Evolutionary conservation across 2,113 vertebrate species (phyloP).

Genomic region (Hoplias malabaricus): DNA sequence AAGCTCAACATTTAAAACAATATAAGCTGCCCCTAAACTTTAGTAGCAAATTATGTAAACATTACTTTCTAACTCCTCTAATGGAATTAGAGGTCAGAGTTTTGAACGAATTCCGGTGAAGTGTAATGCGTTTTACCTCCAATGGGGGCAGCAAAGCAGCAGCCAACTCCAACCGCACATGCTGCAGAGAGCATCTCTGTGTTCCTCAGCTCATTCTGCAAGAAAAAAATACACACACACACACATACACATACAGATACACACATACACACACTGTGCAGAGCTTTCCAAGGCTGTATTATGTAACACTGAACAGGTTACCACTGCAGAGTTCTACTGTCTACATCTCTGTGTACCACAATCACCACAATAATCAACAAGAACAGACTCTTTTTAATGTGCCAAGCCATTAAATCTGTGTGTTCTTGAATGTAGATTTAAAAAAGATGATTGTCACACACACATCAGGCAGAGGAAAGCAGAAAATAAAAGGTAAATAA

Average conservation of each 20-base stretch:
- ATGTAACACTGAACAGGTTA: not conserved
- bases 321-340: not conserved
- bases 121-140: conserved; percentile 88
- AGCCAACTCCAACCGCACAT: conserved; percentile 94
- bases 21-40: too few species aligned
- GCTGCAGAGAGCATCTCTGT: conserved; percentile 97
- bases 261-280: not conserved
- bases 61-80: not conserved
- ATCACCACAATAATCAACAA: not conserved
- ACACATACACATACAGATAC: conserved; percentile 32
- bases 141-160: conserved; percentile 95
- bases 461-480: not conserved
- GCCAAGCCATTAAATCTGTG: not conserved
- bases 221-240: conserved; percentile 61
- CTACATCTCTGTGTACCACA: not conserved
- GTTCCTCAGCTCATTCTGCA: conserved; percentile 94
- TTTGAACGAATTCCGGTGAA: conserved; percentile 43
- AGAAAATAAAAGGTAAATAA: not conserved
- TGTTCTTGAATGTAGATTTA: not conserved
- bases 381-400: not conserved
- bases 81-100: not conserved
- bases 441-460: conserved; percentile 2
- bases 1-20: too few species aligned
- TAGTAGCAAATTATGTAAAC: not conserved
- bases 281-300: not conserved